Percentiles rank a stretch among this genome's conserved stretches.
Evolutionary conservation across 2,113 vertebrate genomes (phyloP).

Genomic region (Lutjanus erythropterus): DNA sequence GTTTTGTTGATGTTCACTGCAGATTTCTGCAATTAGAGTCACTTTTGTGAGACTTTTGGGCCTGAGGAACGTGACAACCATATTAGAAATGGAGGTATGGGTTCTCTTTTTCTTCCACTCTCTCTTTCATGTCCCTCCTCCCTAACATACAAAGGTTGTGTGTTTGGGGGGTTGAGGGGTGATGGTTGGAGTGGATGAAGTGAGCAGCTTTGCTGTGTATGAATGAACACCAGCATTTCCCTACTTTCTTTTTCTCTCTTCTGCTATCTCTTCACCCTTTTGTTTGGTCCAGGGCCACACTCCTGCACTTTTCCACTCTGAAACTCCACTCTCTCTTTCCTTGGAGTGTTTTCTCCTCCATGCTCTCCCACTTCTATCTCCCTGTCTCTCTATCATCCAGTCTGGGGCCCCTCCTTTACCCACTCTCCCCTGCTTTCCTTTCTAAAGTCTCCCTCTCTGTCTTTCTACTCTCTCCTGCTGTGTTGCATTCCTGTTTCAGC

Average conservation of each 20-base stretch:
- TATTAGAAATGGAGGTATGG: slow-evolving; percentile 50
- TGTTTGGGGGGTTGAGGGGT: slow-evolving; percentile 2
- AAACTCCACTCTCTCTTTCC: slow-evolving; percentile 45
- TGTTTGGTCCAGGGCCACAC: slow-evolving; percentile 58
- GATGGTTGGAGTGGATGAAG: slow-evolving; percentile 55
- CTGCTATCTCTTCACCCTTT: slow-evolving; percentile 60
- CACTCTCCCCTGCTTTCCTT: slow-evolving; percentile 62
- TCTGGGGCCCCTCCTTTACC: slow-evolving; percentile 59
- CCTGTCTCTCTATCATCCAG: slow-evolving; percentile 56
- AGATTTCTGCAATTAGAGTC: slow-evolving; percentile 71
- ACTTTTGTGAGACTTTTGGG: slow-evolving; percentile 71
- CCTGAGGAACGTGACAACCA: slow-evolving; percentile 70
- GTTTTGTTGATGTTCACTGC: slow-evolving; percentile 42
- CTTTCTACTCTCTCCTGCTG: slow-evolving; percentile 83
- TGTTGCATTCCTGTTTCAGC: slow-evolving; percentile 85
- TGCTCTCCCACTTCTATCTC: slow-evolving; percentile 49
- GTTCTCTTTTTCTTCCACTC: slow-evolving; percentile 7
- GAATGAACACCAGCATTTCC: slow-evolving; percentile 63
- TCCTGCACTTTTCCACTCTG: slow-evolving; percentile 59
- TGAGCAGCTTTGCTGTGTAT: slow-evolving; percentile 74
- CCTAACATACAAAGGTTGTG: slow-evolving; percentile 17
- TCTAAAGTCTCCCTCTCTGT: slow-evolving; percentile 73
- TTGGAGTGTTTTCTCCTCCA: slow-evolving; percentile 45
- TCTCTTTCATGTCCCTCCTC: slow-evolving; percentile 50
- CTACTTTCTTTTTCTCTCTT: slow-evolving; percentile 31